phyloP scores from a whole-genome alignment of 2,888 invertebrate genomes.

The Microctonus hyperodae region DNA sequence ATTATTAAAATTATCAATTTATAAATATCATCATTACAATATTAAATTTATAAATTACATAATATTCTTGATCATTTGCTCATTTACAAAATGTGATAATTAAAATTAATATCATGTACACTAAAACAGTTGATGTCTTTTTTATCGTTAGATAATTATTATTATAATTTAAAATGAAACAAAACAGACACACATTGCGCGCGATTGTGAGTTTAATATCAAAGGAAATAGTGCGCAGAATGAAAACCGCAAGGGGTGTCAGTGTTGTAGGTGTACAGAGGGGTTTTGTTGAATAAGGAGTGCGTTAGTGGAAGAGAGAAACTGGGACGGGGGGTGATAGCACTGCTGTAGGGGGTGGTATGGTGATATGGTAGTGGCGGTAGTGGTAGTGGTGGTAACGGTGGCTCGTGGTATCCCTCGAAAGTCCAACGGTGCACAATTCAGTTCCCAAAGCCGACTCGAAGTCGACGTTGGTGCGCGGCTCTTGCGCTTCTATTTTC shows the following conservation, averaged over 20 bases:
- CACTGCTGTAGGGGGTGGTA: slow-evolving; percentile 9
- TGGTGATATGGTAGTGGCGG: slow-evolving; percentile 18
- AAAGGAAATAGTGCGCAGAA: slow-evolving; percentile 23
- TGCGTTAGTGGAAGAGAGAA: not conserved
- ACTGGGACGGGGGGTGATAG: slow-evolving; percentile 28
- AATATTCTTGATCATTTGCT: not conserved
- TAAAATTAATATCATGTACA: not conserved
- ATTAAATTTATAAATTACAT: too few relatives aligned
- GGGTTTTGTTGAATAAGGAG: not conserved
- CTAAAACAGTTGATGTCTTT: not conserved
- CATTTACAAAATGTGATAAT: not conserved
- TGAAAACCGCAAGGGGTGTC: slow-evolving; percentile 9
- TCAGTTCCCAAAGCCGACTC: slow-evolving; percentile 54
- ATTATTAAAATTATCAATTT: too few relatives aligned
- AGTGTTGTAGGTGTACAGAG: not conserved
- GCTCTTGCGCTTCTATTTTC: slow-evolving; percentile 21
- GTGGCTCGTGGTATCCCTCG: slow-evolving; percentile 31
- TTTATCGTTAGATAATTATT: too few relatives aligned
- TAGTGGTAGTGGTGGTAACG: slow-evolving; percentile 8
- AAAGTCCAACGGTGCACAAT: slow-evolving; percentile 36
- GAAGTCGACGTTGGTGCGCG: slow-evolving; percentile 37
- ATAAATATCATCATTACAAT: too few relatives aligned
- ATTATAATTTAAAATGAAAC: not conserved
- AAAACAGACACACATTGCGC: slow-evolving; percentile 9
- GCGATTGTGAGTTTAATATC: slow-evolving; percentile 17